Base-by-base conservation (phyloP, 2,888 invertebrate genomes). In the Drosophila koepferae region DNA sequence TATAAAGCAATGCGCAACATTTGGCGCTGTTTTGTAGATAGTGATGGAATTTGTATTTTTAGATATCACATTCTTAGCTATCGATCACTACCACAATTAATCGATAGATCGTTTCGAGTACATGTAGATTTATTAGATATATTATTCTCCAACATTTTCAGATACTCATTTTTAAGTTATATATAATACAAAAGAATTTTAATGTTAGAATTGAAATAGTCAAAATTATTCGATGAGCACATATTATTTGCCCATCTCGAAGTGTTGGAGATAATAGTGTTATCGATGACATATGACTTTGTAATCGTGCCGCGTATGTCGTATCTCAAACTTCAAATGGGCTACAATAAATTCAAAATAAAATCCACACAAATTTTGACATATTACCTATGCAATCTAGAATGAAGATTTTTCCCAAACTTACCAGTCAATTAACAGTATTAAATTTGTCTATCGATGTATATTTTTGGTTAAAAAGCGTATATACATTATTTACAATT, bases 11-110 rank as follows among this genome's bases (percentile, higher is more conserved):
- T 63, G 41, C 48, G 18, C 44, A 40, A 10, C 56, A 66, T 79
- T 79, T 80, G 72, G 79, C 77, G 77, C 77, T 72, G 64, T 75
- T 72, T 78, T 59, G 10, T 1, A 12, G 23, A 16, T 60, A 56
- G 72, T 18, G 71, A 53, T 72, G 68, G 38, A 18, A 54, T 1
- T 54, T 38, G 41, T 28, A 14, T 1, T 2, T 23, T 28, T 16
- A 3, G 31, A 58, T 9, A 46, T 54, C 36, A 9, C 36, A 54
- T 55, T 20, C 7, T 31, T 10, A 16, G 20, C 12, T 48, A 56
- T 63, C 55, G 63, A 51, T 18, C 7, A 12, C n/a, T 12, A n/a
- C n/a, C 10, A 12, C 4, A 38, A 23, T 12, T 31, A 18, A 69
- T 54, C 68, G 68, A 60, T 46, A 46, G 8, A 2, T 23, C 7